A percentile compares a stretch with the other conserved stretches of the same genome.
Conservation (phyloP, 2,113 vertebrate species). For the Paralichthys olivaceus region DNA sequence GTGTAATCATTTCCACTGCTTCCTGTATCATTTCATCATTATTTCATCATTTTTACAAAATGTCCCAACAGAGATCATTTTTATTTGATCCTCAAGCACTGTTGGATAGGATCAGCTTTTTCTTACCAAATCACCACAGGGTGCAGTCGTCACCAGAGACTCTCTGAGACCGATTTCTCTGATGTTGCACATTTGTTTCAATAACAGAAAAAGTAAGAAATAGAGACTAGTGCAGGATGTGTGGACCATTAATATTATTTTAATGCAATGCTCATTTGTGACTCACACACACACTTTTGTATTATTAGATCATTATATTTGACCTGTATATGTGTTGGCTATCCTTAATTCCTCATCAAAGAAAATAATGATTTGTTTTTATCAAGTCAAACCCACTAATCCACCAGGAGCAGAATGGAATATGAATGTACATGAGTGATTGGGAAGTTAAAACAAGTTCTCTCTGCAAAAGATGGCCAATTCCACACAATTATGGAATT, state of each 20-base stretch:
- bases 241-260: too few species aligned
- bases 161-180: background rate
- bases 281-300: background rate
- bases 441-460: constrained; percentile 5
- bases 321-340: background rate
- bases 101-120: constrained; percentile 22
- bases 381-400: background rate
- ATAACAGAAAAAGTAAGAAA: background rate
- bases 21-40: constrained; percentile 45
- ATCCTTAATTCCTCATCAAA: constrained; percentile 13
- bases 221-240: background rate
- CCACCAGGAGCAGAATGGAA: constrained; percentile 1
- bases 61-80: constrained; percentile 26
- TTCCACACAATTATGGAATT: too few species aligned
- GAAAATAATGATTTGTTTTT: constrained; percentile 25
- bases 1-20: constrained; percentile 31
- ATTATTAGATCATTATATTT: background rate
- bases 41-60: constrained; percentile 41
- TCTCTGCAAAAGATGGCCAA: background rate
- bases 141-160: background rate
- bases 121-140: constrained; percentile 37
- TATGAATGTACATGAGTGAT: constrained; percentile 13
- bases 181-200: constrained; percentile 24
- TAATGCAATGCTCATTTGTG: too few species aligned
- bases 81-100: constrained; percentile 47